Percentiles rank a stretch among this genome's conserved stretches.
Evolutionary conservation across 2,113 vertebrate genomes (phyloP).

Genomic region (Nerophis lumbriciformis): DNA sequence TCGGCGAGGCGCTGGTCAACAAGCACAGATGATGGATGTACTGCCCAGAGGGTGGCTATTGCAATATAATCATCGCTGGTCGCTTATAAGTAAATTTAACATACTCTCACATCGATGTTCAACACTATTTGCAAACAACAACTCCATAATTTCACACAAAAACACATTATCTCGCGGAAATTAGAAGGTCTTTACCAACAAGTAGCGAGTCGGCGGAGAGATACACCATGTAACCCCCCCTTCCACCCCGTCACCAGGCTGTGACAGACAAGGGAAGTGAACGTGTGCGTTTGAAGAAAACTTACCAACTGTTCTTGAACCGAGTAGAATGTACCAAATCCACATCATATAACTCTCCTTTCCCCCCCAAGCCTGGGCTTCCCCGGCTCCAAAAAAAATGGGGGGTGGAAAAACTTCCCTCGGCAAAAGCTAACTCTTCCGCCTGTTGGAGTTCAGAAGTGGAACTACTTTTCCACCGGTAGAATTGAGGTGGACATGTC

Average conservation of each 20-base stretch:
- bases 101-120: neutral
- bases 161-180: neutral
- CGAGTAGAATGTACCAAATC: conserved; percentile 80
- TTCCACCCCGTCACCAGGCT: neutral
- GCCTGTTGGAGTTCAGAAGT: conserved; percentile 6
- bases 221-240: neutral
- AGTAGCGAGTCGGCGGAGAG: neutral
- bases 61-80: conserved; percentile 6
- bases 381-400: conserved; percentile 44
- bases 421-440: conserved; percentile 13
- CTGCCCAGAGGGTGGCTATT: conserved; percentile 9
- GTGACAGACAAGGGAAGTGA: conserved; percentile 1
- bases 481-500: conserved; percentile 24
- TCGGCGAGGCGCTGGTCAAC: conserved; percentile 47
- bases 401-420: conserved; percentile 42
- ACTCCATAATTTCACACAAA: neutral
- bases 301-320: conserved; percentile 77
- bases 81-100: conserved; percentile 7
- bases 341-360: conserved; percentile 71
- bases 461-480: conserved; percentile 7
- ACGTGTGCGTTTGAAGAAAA: conserved; percentile 26
- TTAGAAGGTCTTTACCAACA: neutral
- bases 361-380: conserved; percentile 38
- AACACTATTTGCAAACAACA: neutral
- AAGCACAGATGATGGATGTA: conserved; percentile 25